Evolutionary conservation across 2,888 invertebrate species (phyloP), one percentile per base, ranked within the genome.

Genomic region (Microctonus aethiopoides): DNA sequence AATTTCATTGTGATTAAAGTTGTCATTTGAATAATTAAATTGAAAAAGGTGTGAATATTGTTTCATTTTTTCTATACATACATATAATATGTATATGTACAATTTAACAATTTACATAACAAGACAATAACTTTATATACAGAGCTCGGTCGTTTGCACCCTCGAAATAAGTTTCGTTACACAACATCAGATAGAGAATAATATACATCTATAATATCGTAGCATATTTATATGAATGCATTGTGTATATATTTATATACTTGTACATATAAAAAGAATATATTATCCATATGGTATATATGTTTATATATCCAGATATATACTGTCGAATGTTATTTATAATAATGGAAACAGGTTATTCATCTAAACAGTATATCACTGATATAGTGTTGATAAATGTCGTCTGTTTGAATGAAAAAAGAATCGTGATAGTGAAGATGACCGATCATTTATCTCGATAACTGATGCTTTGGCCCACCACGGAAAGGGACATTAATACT

Each of bases 21-120:
- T 84, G 84, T 83, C 81, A 80, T 80, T 80, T 84, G 84, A 85
- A 85, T 85, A 84, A 85, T 84, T 85, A 83, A 84, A 81, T 24
- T 22, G 10, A 52, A 22, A 10, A 24, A 52, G 20, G 20, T 22
- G 24, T 52, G 9, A 22, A 3, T 20, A 9, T 24, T 5, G 10
- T 46, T 41, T 41, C 41, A 7, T 41, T n/a, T 41, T 41, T 41
- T 46, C 16, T 52, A n/a, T n/a, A n/a, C n/a, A n/a, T n/a, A n/a
- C n/a, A n/a, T n/a, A n/a, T n/a, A n/a, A n/a, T n/a, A n/a, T n/a
- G n/a, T 52, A 20, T 52, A n/a, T 39, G 0, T 39, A 13, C 39
- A 1, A 39, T 39, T 39, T n/a, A n/a, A 46, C 7, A 16, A 46
- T 46, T 46, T 46, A 46, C 46, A 46, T 46, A 46, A 46, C 46